Evolutionary conservation across 2,888 invertebrate genomes (phyloP).

Genomic region (Odontocerum albicorne): DNA sequence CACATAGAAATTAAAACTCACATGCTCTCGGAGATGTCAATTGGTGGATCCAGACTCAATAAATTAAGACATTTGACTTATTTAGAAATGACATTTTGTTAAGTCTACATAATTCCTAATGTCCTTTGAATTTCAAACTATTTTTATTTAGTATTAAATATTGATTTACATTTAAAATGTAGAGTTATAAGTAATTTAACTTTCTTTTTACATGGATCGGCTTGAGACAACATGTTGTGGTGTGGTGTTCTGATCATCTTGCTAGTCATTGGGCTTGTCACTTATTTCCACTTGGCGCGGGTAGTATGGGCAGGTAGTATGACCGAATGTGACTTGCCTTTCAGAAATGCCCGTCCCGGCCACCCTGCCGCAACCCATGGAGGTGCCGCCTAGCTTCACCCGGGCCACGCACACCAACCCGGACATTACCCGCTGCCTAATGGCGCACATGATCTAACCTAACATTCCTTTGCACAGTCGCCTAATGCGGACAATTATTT

Average conservation of each 20-base stretch:
- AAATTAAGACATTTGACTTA: too few relatives aligned
- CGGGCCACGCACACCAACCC: conserved; percentile 61
- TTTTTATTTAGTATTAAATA: too few relatives aligned
- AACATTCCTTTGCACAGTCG: conserved; percentile 50
- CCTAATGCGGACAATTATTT: conserved; percentile 41
- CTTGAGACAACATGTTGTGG: too few relatives aligned
- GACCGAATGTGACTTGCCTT: conserved; percentile 48
- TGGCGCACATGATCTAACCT: conserved; percentile 63
- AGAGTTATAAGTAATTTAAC: too few relatives aligned
- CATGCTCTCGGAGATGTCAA: too few relatives aligned
- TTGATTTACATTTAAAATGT: too few relatives aligned
- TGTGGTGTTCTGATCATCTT: conserved; percentile 5
- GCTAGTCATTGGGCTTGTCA: conserved; percentile 6
- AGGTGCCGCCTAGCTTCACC: conserved; percentile 43
- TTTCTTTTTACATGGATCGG: too few relatives aligned
- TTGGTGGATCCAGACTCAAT: too few relatives aligned
- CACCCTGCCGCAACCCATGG: conserved; percentile 50
- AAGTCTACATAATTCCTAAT: too few relatives aligned
- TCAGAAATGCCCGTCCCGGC: conserved; percentile 58
- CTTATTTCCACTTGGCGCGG: conserved; percentile 15
- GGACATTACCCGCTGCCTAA: conserved; percentile 64
- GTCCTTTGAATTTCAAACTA: too few relatives aligned
- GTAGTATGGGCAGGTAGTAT: conserved; percentile 7
- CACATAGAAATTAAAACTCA: too few relatives aligned
- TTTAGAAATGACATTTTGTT: too few relatives aligned